Evolutionary conservation across 1,140 invertebrate genomes (phyloP).

Genomic region (Sitodiplosis mosellana): DNA sequence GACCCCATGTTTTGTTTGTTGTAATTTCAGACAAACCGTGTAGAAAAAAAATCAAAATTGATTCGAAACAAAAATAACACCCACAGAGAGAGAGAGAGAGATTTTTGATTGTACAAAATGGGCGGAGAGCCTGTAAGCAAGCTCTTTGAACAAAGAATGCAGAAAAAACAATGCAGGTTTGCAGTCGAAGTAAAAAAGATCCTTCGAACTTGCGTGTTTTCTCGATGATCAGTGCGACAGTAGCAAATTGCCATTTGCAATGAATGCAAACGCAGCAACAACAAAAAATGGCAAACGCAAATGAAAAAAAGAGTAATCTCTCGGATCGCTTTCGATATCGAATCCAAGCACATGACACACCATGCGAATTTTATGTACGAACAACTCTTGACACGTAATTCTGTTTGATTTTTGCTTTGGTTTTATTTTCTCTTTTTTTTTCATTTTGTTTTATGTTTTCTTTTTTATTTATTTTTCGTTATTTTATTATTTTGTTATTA

Average conservation of each 20-base stretch:
- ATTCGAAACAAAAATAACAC: no score
- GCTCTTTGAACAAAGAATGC: background rate
- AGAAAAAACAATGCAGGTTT: background rate
- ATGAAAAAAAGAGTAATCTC: background rate
- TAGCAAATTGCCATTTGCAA: background rate
- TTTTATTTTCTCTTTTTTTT: background rate
- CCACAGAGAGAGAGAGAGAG: no score
- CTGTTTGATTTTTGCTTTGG: background rate
- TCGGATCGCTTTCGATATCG: background rate
- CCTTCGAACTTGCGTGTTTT: background rate
- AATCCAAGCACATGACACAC: background rate
- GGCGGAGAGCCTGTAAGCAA: no score
- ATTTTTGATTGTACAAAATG: no score
- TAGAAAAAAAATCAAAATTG: no score
- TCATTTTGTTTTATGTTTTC: background rate
- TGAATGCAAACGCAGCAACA: no score
- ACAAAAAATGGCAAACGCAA: no score
- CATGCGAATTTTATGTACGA: background rate
- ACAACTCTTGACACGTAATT: background rate
- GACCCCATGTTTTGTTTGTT: no score
- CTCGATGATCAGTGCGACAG: background rate
- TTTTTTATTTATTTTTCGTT: background rate
- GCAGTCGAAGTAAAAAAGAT: background rate
- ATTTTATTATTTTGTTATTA: no score
- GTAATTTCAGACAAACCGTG: background rate